Base-by-base conservation (phyloP, 53 echinoderm and acorn worm genomes). In the Luidia sarsii region DNA sequence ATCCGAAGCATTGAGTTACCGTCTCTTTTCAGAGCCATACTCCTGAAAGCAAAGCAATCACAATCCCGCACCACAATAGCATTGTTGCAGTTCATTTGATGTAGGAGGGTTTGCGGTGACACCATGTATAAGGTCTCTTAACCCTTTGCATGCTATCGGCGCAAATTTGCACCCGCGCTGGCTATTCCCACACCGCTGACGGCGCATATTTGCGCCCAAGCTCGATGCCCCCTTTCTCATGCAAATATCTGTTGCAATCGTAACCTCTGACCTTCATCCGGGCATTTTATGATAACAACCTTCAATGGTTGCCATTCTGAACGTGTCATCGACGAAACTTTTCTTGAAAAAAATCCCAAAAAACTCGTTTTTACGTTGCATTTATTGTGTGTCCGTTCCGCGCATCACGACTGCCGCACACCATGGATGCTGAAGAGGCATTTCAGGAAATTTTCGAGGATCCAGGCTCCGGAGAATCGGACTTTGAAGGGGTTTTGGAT, bases 211-310 rank as follows among this genome's bases (percentile, higher is more conserved):
- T 51, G 51, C 51, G 18, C 51, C 51, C 7, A 7, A n/a, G 18
- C 20, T 9, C 51, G 20, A 20, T 51, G 51, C 18, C 20, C 18
- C 51, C 20, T 9, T 51, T 51, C 3, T 16, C 20, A 15, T 51
- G 16, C 16, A 20, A 5, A 51, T 7, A 51, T n/a, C 6, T 51
- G 20, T 20, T 16, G 15, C 51, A 51, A 3, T 51, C 43, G 13
- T 51, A 51, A 51, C 51, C 51, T 20, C 51, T 15, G 51, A 51
- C 51, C 51, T 51, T 20, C 51, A 51, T 51, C 51, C 51, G 51
- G n/a, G n/a, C n/a, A n/a, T n/a, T n/a, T n/a, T n/a, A n/a, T n/a
- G n/a, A n/a, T n/a, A n/a, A n/a, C n/a, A 15, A 3, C 18, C 3
- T 3, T 51, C 51, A n/a, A 51, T 51, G 51, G 18, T n/a, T 20